A percentile compares a stretch with the other conserved stretches of the same genome.
Conservation (phyloP, 2,113 vertebrate species). For the Vidua macroura region DNA sequence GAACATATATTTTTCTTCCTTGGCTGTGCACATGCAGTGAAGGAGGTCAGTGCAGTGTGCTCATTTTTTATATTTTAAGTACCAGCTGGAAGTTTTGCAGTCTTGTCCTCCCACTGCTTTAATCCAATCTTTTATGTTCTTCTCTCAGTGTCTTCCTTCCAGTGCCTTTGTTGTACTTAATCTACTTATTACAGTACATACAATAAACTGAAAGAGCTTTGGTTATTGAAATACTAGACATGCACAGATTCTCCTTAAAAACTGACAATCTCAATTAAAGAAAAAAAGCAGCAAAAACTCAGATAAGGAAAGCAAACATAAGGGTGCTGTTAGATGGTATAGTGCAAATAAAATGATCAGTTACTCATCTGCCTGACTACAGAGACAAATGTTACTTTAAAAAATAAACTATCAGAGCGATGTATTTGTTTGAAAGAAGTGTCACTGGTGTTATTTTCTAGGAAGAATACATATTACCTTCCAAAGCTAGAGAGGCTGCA, state of each 20-base stretch:
- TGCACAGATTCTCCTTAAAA: background rate
- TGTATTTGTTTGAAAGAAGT: background rate
- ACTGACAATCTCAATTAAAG: background rate
- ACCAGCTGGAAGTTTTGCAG: background rate
- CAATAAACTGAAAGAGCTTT: background rate
- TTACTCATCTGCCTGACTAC: background rate
- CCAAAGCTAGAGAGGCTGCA: background rate
- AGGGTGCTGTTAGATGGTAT: background rate
- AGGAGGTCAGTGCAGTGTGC: background rate
- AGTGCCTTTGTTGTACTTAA: background rate
- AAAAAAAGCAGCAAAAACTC: background rate
- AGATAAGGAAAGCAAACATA: background rate
- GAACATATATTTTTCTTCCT: background rate
- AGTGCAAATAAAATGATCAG: background rate
- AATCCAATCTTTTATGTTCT: background rate
- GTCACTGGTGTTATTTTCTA: background rate
- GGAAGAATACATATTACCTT: background rate
- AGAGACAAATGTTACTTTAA: background rate
- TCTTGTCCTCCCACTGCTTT: slow-evolving; percentile 3
- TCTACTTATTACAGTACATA: background rate
- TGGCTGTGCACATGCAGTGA: background rate
- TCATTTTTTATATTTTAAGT: background rate
- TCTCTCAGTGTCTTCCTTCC: background rate
- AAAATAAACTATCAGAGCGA: background rate
- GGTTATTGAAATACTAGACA: background rate